Evolutionary conservation across 1,140 invertebrate species (phyloP).

Genomic region (Gryllus bimaculatus): DNA sequence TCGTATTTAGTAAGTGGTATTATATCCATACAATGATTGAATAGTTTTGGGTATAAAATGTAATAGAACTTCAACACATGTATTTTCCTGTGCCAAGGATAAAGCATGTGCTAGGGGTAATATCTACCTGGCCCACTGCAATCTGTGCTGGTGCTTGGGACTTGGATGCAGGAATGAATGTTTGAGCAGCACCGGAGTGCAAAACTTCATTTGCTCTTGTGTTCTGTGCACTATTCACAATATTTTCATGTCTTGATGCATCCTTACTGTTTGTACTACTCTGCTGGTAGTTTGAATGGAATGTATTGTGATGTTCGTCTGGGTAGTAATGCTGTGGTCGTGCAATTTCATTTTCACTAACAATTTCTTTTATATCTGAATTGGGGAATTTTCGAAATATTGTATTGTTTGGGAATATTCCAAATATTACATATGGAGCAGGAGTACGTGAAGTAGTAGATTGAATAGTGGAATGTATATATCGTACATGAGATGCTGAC

Average conservation of each 20-base stretch:
- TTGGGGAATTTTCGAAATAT: constrained; percentile 20
- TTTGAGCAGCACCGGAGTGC: background rate
- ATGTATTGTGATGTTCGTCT: background rate
- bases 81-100: background rate
- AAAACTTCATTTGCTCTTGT: background rate
- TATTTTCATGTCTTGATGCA: background rate
- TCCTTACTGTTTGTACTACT: background rate
- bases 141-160: background rate
- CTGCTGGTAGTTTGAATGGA: background rate
- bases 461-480: background rate
- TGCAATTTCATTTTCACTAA: constrained; percentile 20
- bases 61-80: no score
- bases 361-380: constrained; percentile 18
- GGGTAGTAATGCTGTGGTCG: constrained; percentile 16
- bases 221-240: background rate
- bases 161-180: background rate
- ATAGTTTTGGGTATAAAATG: no score
- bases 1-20: no score
- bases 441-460: constrained; percentile 17
- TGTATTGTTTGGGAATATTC: constrained; percentile 20
- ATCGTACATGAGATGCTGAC: background rate
- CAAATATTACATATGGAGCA: constrained; percentile 21
- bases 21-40: no score
- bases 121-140: background rate
- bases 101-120: background rate